Conservation (phyloP, 2,888 invertebrate genomes). For the Sinohyriopsis cumingii region DNA sequence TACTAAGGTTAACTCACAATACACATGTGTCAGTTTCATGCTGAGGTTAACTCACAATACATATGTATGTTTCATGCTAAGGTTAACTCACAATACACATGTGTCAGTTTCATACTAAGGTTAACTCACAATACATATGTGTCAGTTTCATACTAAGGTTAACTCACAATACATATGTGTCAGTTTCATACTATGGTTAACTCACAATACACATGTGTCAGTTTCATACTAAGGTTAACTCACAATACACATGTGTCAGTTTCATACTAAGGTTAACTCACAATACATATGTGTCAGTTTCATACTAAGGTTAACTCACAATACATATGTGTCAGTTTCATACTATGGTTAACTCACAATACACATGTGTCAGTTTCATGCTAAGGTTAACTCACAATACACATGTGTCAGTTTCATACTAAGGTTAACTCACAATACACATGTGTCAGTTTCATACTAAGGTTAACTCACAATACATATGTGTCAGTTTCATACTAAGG, state of each 20-base stretch:
- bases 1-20: conserved; percentile 40
- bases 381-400: conserved; percentile 40
- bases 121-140: conserved; percentile 17
- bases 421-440: conserved; percentile 40
- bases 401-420: not conserved
- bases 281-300: not conserved
- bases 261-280: conserved; percentile 39
- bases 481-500: conserved; percentile 26
- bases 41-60: conserved; percentile 38
- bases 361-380: not conserved
- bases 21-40: not conserved
- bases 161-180: not conserved
- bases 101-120: conserved; percentile 26
- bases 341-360: conserved; percentile 32
- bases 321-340: not conserved
- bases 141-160: conserved; percentile 37
- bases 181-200: conserved; percentile 29
- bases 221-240: conserved; percentile 39
- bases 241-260: not conserved
- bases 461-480: conserved; percentile 33
- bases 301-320: conserved; percentile 38
- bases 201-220: not conserved
- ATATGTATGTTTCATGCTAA: conserved; percentile 9
- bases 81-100: conserved; percentile 33
- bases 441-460: conserved; percentile 8